These are phyloP conservation scores for Pelosia muscerda DNA, from an alignment of 2,888 invertebrate genomes.

Conservation along the genomic window DNA sequence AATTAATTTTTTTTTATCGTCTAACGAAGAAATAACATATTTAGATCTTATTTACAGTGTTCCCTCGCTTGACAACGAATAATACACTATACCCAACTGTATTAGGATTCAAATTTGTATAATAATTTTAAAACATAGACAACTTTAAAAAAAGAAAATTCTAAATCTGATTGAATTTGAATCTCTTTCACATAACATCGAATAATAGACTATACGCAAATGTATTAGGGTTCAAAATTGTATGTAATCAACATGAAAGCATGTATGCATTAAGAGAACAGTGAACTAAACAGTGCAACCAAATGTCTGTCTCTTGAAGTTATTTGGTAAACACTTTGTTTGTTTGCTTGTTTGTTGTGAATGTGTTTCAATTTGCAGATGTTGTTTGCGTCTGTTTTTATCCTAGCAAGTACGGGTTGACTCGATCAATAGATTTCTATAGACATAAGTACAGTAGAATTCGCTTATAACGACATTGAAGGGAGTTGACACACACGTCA, in stretches of 20 bases:
- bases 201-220: background rate
- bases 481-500: no score
- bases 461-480: no score
- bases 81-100: no score
- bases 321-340: constrained; percentile 4
- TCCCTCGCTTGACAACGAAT: background rate
- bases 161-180: no score
- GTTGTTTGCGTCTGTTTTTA: background rate
- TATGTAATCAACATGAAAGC: background rate
- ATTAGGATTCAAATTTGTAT: no score
- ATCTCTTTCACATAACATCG: background rate
- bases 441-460: no score
- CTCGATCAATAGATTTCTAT: no score
- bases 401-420: background rate
- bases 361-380: constrained; percentile 4
- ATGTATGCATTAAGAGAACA: background rate
- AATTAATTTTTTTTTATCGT: no score
- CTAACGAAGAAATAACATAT: background rate
- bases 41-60: background rate
- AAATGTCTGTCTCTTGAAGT: background rate
- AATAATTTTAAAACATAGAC: no score
- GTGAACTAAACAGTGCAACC: no score
- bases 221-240: background rate
- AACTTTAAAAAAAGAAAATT: no score
- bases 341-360: background rate